Base-by-base conservation (phyloP, 2,888 invertebrate species). In the Metopia argyrocephala region DNA sequence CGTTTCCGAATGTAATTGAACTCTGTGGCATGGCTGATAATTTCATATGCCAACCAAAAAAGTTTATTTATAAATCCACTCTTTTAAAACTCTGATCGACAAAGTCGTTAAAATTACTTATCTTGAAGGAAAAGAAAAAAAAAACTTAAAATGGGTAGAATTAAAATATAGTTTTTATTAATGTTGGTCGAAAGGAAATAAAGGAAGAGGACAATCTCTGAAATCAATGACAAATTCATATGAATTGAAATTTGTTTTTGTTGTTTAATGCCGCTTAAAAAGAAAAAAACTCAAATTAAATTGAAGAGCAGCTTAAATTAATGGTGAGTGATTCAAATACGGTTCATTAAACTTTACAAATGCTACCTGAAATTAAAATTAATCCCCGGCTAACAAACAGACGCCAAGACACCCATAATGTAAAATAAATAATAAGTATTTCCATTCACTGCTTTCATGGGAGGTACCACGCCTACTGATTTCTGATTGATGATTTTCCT, bases 141-240 rank as follows among this genome's bases (percentile, higher is more conserved):
- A n/a, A n/a, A n/a, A n/a, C n/a, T 56, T 78, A 21, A 59, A 57
- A 62, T 69, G 50, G 27, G 21, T 46, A 12, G 15, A 21, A 56
- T 46, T 54, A 46, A 54, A 56, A 54, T 28, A 38, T 66, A 65
- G 21, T 52, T n/a, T n/a, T 54, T 38, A 66, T 52, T 52, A 15
- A 31, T 31, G 45, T 38, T 45, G 50, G 28, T 31, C 45, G 23
- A 23, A 20, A 38, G 9, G 27, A 21, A 54, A 54, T 18, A 20
- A 56, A 21, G 48, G 48, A 57, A 79, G 62, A 79, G 75, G 31
- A 59, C 73, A 73, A 81, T 81, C 80, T 76, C 52, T 45, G 65
- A 81, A 81, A 81, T 81, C 80, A 76, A 74, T 81, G 80, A 81
- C 80, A 81, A 81, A 81, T 81, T 81, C 73, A 81, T 81, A 81